phyloP scores from a whole-genome alignment of 2,888 invertebrate species.

The Lamellibrachia satsuma region DNA sequence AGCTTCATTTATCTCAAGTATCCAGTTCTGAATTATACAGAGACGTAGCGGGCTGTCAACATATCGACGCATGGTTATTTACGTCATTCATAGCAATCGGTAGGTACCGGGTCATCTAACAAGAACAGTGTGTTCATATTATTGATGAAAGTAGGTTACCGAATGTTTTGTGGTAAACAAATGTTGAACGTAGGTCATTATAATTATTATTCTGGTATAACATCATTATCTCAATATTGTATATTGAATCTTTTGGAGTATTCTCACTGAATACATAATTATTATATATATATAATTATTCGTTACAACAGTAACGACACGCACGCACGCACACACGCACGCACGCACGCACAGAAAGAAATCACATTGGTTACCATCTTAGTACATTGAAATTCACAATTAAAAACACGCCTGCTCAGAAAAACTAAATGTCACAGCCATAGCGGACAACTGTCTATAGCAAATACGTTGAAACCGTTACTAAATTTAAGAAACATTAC shows the following conservation, averaged over 20 bases:
- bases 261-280: too few species aligned
- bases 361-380: too few species aligned
- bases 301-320: too few species aligned
- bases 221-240: not conserved
- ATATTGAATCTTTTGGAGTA: not conserved
- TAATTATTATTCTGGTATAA: not conserved
- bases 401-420: too few species aligned
- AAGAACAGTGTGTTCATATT: not conserved
- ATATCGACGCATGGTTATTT: not conserved
- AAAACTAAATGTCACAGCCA: too few species aligned
- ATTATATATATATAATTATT: too few species aligned
- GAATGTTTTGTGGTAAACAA: not conserved
- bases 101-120: not conserved
- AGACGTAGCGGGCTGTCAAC: not conserved
- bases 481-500: too few species aligned
- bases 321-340: too few species aligned
- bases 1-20: not conserved
- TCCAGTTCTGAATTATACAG: not conserved
- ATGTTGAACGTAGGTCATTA: not conserved
- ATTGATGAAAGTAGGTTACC: not conserved
- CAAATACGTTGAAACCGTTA: too few species aligned
- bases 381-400: too few species aligned
- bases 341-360: too few species aligned
- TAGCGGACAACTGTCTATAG: not conserved
- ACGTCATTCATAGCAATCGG: not conserved